phyloP scores from a whole-genome alignment of 2,888 invertebrate species.

The Drosophila monieri region DNA sequence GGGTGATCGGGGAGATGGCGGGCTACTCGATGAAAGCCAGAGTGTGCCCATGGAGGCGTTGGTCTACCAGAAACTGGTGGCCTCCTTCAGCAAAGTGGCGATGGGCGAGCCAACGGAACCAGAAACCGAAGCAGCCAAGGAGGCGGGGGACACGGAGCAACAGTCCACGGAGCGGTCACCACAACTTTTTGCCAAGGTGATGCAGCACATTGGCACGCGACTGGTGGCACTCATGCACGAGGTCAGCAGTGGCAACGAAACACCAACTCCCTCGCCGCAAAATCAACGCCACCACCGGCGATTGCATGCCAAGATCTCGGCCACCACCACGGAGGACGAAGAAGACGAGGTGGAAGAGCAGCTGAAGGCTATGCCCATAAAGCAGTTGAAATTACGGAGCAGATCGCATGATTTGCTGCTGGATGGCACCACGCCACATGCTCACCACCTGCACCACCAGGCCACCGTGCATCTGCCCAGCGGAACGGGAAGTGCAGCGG shows the following conservation, averaged over 20 bases:
- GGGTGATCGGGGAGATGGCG: constrained; percentile 85
- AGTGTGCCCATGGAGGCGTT: constrained; percentile 90
- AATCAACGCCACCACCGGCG: constrained; percentile 85
- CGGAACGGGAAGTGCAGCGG: constrained; percentile 84
- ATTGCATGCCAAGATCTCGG: constrained; percentile 86
- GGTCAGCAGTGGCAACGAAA: constrained; percentile 89
- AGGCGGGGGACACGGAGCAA: constrained; percentile 68
- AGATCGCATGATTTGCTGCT: constrained; percentile 92
- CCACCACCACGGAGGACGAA: constrained; percentile 83
- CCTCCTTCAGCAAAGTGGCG: constrained; percentile 92
- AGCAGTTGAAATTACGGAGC: constrained; percentile 85
- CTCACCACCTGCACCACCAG: constrained; percentile 23
- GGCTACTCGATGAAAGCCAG: constrained; percentile 84
- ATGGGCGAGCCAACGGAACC: constrained; percentile 82
- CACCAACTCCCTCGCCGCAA: constrained; percentile 85
- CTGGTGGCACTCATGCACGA: constrained; percentile 96
- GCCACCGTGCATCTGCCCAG: constrained; percentile 47
- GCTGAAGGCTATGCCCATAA: constrained; percentile 57
- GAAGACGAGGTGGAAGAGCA: constrained; percentile 82
- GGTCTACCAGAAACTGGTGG: constrained; percentile 94
- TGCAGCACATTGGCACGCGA: constrained; percentile 95
- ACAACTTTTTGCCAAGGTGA: constrained; percentile 94
- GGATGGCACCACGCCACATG: constrained; percentile 83
- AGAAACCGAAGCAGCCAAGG: constrained; percentile 57
- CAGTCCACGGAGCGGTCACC: constrained; percentile 87